Base-by-base conservation (phyloP, 2,113 vertebrate species). In the Nibea albiflora region DNA sequence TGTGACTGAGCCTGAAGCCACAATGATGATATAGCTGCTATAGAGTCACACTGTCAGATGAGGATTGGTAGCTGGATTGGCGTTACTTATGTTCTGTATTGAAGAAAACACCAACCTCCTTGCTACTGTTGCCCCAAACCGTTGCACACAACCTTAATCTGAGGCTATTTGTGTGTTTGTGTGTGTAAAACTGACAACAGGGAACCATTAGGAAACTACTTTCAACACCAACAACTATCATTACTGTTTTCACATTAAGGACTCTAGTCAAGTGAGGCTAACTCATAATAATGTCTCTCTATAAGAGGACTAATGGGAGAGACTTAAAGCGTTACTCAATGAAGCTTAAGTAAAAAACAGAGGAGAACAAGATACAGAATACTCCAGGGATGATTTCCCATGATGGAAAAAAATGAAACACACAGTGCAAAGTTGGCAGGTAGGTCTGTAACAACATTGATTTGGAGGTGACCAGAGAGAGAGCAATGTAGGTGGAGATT, bases 91-190 rank as follows among this genome's bases (percentile, higher is more conserved):
- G 57, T 10, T 28, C 58, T 64, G n/a, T 17, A n/a, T 20, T 73
- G 20, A 44, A 31, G 26, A 11, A 28, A 80, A 5, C 52, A 6
- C 15, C 1, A n/a, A 58, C 28, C 57, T 58, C n/a, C 35, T 70
- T 11, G 19, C 3, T 49, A 17, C 11, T 71, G 53, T 57, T 71
- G 52, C 39, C 19, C 58, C 12, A 75, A 61, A 74, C 62, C 14
- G 7, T 44, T 75, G 49, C 26, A 78, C 52, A 35, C 3, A 5
- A 76, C 79, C 79, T 79, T 56, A 54, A 67, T 81, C 78, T 83
- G 64, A 73, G 35, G 49, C 31, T 42, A 44, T 3, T 8, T 56
- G 57, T 39, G 24, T 60, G 20, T 50, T 9, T 42, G 58, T 57
- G 39, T 46, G 24, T 49, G 53, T 57, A 39, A 62, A 66, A 56